phyloP scores from a whole-genome alignment of 2,888 invertebrate species.

The Hermaeophaga mercurialis region DNA sequence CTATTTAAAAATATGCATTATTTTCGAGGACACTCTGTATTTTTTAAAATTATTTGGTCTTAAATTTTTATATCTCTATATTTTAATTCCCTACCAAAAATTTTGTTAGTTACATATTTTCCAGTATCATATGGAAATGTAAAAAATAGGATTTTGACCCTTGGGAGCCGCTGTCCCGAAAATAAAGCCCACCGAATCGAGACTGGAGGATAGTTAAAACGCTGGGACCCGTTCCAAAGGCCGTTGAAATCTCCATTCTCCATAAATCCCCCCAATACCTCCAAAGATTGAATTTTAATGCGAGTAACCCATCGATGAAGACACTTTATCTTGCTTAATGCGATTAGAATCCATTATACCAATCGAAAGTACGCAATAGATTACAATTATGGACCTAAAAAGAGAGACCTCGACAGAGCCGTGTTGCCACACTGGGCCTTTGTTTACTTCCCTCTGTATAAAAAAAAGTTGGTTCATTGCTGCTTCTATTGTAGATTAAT shows the following conservation, averaged over 20 bases:
- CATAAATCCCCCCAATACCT: slow-evolving; percentile 21
- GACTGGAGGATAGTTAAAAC: slow-evolving; percentile 1
- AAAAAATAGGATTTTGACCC: background rate
- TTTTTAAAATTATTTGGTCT: too few relatives aligned
- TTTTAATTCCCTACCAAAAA: too few relatives aligned
- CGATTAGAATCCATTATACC: slow-evolving; percentile 39
- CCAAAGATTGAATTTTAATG: slow-evolving; percentile 30
- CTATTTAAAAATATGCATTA: too few relatives aligned
- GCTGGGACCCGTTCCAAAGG: background rate
- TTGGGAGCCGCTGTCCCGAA: background rate
- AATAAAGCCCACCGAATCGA: slow-evolving; percentile 4
- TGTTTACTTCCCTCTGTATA: too few relatives aligned
- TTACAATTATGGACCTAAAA: slow-evolving; percentile 36
- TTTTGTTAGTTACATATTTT: too few relatives aligned
- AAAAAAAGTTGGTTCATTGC: too few relatives aligned
- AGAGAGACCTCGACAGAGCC: slow-evolving; percentile 19
- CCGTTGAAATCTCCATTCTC: slow-evolving; percentile 20
- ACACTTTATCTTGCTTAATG: slow-evolving; percentile 31
- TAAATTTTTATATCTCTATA: too few relatives aligned
- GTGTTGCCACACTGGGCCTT: slow-evolving; percentile 14
- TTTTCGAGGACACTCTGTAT: too few relatives aligned
- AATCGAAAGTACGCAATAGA: slow-evolving; percentile 39
- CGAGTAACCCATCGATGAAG: slow-evolving; percentile 24
- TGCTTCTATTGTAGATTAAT: too few relatives aligned
- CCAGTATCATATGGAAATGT: too few relatives aligned